Evolutionary conservation across 1,140 invertebrate species (phyloP).

Genomic region (Lasioglossum albipes): DNA sequence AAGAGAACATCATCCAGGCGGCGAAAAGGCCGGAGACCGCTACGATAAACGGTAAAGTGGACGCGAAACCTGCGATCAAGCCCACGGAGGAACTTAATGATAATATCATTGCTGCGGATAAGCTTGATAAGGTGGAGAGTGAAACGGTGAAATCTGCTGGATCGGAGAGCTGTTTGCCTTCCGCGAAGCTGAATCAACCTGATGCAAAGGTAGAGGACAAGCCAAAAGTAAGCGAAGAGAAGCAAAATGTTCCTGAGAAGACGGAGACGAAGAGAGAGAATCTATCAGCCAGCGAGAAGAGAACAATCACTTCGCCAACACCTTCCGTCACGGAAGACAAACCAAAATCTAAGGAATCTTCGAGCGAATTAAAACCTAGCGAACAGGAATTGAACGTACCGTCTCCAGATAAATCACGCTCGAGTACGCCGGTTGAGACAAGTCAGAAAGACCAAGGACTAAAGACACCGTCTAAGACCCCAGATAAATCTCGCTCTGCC

Average conservation of each 20-base stretch:
- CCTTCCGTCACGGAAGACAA: neutral
- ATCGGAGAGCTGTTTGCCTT: neutral
- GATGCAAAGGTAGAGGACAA: neutral
- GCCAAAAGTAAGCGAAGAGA: neutral
- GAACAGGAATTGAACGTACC: neutral
- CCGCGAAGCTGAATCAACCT: neutral
- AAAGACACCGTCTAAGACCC: constrained; percentile 14
- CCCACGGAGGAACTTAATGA: neutral
- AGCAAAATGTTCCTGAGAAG: neutral
- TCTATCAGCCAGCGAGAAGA: neutral
- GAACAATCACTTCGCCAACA: neutral
- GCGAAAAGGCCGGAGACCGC: constrained; percentile 29
- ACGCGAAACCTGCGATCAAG: neutral
- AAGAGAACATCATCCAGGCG: neutral
- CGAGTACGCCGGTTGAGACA: neutral
- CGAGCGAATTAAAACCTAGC: too few relatives aligned
- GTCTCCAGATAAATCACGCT: constrained; percentile 1
- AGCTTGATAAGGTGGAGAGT: neutral
- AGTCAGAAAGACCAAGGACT: neutral
- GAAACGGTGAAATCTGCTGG: neutral
- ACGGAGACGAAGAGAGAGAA: neutral
- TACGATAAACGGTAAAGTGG: constrained; percentile 25
- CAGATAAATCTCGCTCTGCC: constrained; percentile 5
- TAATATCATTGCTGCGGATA: neutral
- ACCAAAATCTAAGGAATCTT: neutral